Conservation (phyloP, 1,140 invertebrate species). For the Cherax destructor region DNA sequence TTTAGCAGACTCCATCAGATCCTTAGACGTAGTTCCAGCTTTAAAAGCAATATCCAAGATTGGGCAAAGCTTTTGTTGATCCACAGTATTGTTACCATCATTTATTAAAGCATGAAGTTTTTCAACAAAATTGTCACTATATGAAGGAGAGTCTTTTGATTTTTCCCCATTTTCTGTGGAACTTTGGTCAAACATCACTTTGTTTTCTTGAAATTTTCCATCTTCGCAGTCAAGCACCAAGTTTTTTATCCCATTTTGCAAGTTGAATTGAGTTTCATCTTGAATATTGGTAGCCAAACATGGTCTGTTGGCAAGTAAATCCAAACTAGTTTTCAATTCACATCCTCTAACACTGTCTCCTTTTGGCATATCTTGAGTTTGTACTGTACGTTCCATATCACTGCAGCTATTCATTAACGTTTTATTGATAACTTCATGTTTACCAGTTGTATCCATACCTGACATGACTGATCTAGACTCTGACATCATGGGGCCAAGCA, state of each 20-base stretch:
- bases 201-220: not conserved
- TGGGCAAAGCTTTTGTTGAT: not conserved
- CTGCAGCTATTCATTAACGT: not conserved
- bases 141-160: not conserved
- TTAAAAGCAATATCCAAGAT: not conserved
- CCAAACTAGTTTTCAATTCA: not conserved
- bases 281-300: not conserved
- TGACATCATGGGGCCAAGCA: slow-evolving; percentile 18
- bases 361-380: not conserved
- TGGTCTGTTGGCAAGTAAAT: not conserved
- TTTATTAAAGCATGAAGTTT: not conserved
- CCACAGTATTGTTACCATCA: not conserved
- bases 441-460: not conserved
- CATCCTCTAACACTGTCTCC: not conserved
- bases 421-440: not conserved
- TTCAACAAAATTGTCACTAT: not conserved
- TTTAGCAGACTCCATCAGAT: not conserved
- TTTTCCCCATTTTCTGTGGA: not conserved
- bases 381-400: not conserved
- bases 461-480: not conserved
- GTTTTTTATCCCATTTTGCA: slow-evolving; percentile 10
- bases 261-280: not conserved
- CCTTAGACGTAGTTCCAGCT: not conserved
- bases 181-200: not conserved
- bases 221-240: not conserved